Conservation (phyloP, 2,113 vertebrate genomes). For the Chloroceryle aenea region DNA sequence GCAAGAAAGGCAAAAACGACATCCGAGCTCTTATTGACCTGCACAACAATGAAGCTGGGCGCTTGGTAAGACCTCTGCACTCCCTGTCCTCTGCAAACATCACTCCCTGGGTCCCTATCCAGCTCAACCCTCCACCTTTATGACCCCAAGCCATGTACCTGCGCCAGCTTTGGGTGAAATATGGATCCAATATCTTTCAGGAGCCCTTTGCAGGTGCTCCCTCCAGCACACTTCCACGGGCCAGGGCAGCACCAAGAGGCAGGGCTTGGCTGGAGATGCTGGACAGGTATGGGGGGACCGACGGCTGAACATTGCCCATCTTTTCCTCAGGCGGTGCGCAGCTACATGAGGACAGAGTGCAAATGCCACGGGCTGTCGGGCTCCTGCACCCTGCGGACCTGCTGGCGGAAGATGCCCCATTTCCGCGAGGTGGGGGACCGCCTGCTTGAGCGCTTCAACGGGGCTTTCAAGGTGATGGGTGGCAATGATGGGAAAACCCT, state of each 20-base stretch:
- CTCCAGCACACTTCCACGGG: rapidly evolving
- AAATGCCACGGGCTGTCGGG: constrained; percentile 97
- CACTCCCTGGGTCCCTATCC: rapidly evolving
- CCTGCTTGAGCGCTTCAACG: constrained; percentile 92
- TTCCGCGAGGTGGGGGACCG: constrained; percentile 94
- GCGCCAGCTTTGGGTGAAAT: neutral
- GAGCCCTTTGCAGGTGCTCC: neutral
- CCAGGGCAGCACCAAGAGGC: neutral
- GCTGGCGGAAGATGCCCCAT: constrained; percentile 97
- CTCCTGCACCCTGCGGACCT: constrained; percentile 94
- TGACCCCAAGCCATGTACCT: neutral
- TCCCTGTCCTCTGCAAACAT: neutral
- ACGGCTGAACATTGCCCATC: neutral
- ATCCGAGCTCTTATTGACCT: constrained; percentile 92
- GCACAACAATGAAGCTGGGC: constrained; percentile 95
- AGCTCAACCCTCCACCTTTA: neutral
- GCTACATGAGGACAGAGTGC: constrained; percentile 95
- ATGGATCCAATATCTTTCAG: neutral
- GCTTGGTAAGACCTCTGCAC: constrained; percentile 80
- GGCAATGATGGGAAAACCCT: constrained; percentile 95
- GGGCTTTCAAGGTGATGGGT: constrained; percentile 96
- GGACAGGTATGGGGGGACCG: rapidly evolving
- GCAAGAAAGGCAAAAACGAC: constrained; percentile 92
- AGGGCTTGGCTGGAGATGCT: neutral
- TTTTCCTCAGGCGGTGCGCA: constrained; percentile 87